Evolutionary conservation across 1,140 invertebrate species (phyloP).

Genomic region (Aleiodes sp.): DNA sequence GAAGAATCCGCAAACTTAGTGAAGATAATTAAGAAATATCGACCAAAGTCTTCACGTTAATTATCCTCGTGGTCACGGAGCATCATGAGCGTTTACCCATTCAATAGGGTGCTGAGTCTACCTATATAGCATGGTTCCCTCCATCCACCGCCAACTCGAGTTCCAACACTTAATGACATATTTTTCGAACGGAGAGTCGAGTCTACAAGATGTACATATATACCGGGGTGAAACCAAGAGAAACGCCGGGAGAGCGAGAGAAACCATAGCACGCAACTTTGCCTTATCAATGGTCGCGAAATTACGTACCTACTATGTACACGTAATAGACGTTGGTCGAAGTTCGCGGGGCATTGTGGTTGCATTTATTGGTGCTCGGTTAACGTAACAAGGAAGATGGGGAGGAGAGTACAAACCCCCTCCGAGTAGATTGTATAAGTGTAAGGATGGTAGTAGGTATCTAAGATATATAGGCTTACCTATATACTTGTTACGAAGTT

Average conservation of each 20-base stretch:
- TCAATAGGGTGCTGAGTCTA: neutral
- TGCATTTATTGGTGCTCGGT: conserved; percentile 24
- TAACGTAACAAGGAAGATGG: conserved; percentile 1
- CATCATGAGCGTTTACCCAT: neutral
- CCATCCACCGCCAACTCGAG: neutral
- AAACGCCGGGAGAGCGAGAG: neutral
- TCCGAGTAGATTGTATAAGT: neutral
- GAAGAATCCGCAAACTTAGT: neutral
- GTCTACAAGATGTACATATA: too few species aligned
- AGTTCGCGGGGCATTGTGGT: conserved; percentile 26
- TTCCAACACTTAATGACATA: neutral
- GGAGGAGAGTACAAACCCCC: neutral
- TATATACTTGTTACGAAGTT: conserved; percentile 39
- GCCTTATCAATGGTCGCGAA: conserved; percentile 23
- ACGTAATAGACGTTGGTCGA: conserved; percentile 26
- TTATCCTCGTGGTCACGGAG: conserved; percentile 6
- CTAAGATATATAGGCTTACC: conserved; percentile 22
- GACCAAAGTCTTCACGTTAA: neutral
- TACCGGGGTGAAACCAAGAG: neutral
- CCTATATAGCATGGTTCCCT: too few species aligned
- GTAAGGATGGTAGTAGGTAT: neutral
- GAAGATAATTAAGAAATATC: conserved; percentile 3
- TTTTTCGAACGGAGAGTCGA: neutral
- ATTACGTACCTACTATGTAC: conserved; percentile 15
- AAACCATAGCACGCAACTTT: conserved; percentile 6